Evolutionary conservation across 1,140 invertebrate species (phyloP).

Genomic region (Agraylea sexmaculata): DNA sequence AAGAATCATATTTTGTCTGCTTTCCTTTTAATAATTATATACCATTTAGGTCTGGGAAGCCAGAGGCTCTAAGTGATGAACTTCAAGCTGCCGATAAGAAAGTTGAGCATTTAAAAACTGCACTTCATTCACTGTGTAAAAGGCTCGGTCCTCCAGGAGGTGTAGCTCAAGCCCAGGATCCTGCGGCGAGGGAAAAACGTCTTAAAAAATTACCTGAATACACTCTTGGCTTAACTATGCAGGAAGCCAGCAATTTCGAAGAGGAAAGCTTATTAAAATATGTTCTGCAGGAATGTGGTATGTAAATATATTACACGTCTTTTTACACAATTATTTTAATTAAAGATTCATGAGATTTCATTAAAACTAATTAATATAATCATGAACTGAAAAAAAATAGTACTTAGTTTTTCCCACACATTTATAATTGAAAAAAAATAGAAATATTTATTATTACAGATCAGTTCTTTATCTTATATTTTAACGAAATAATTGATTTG

Average conservation of each 20-base stretch:
- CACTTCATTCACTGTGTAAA: slow-evolving; percentile 55
- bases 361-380: too few species aligned
- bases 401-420: too few species aligned
- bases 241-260: slow-evolving; percentile 44
- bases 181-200: slow-evolving; percentile 60
- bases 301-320: slow-evolving; percentile 24
- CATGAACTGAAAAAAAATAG: slow-evolving; percentile 5
- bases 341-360: too few species aligned
- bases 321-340: slow-evolving; percentile 5
- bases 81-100: slow-evolving; percentile 73
- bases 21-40: too few species aligned
- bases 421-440: too few species aligned
- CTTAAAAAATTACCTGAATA: slow-evolving; percentile 46
- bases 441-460: too few species aligned
- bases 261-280: slow-evolving; percentile 44
- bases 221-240: slow-evolving; percentile 42
- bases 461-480: too few species aligned
- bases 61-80: slow-evolving; percentile 76
- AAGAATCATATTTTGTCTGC: too few species aligned
- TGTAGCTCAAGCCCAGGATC: slow-evolving; percentile 44
- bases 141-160: slow-evolving; percentile 42
- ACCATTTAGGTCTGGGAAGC: slow-evolving; percentile 75
- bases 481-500: too few species aligned
- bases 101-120: slow-evolving; percentile 73
- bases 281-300: slow-evolving; percentile 46